These are phyloP conservation scores for Anguilla anguilla DNA, from an alignment of 2,797 vertebrate species.

Conservation along the genomic window DNA sequence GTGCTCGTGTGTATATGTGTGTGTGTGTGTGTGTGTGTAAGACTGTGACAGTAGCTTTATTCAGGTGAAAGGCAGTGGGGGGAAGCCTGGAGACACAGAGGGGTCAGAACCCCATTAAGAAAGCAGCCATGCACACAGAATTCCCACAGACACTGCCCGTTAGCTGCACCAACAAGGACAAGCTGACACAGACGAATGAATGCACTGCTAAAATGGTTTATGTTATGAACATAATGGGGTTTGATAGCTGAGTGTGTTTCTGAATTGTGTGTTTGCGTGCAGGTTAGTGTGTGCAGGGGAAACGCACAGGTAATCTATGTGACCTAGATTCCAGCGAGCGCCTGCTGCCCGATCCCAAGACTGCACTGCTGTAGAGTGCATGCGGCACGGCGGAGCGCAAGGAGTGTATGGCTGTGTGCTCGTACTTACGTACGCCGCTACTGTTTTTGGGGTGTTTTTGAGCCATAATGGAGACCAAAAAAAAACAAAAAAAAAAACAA, in stretches of 20 bases:
- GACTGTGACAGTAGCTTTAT: conserved; percentile 28
- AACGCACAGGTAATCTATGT: conserved; percentile 46
- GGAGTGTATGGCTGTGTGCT: neutral
- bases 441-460: neutral
- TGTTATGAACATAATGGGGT: conserved; percentile 17
- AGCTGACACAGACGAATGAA: neutral
- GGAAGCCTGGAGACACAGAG: conserved; percentile 41
- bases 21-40: conserved; percentile 26
- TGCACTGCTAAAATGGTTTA: neutral
- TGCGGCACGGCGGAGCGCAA: conserved; percentile 17
- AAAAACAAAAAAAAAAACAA: conserved; percentile 26
- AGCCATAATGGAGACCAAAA: conserved; percentile 41
- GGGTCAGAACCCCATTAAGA: neutral
- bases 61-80: conserved; percentile 19
- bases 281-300: conserved; percentile 31
- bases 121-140: neutral
- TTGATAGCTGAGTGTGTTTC: conserved; percentile 15
- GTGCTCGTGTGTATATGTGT: conserved; percentile 6
- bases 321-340: conserved; percentile 58
- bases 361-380: conserved; percentile 23
- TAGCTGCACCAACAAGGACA: neutral
- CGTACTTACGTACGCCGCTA: neutral
- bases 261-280: neutral
- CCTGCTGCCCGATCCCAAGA: conserved; percentile 46
- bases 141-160: neutral